A percentile compares a stretch with the other conserved stretches of the same genome.
Evolutionary conservation across 2,888 invertebrate species (phyloP).

Genomic region (Athalia circularis): DNA sequence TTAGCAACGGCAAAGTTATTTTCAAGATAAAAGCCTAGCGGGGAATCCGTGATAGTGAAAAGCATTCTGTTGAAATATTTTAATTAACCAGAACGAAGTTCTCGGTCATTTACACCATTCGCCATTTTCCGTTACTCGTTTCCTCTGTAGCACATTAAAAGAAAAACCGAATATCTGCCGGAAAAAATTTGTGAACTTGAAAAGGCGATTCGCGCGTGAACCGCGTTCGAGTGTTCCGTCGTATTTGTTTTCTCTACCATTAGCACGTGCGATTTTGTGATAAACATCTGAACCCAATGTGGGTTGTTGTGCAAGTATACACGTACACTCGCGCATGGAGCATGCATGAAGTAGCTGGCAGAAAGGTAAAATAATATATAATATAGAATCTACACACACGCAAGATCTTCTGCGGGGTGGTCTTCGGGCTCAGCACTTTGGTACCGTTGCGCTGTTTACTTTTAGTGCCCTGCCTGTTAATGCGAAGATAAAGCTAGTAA

Average conservation of each 20-base stretch:
- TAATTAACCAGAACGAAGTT: conserved; percentile 60
- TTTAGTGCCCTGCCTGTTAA: conserved; percentile 44
- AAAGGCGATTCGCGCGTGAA: not conserved
- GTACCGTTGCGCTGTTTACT: conserved; percentile 41
- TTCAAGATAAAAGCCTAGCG: conserved; percentile 60
- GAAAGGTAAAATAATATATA: not conserved
- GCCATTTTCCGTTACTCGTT: not conserved
- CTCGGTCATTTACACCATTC: not conserved
- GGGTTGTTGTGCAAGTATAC: no score
- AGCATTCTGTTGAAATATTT: conserved; percentile 64
- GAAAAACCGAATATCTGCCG: not conserved
- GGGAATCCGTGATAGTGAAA: conserved; percentile 57
- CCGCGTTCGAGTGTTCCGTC: not conserved
- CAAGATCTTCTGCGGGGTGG: conserved; percentile 32
- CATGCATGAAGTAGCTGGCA: not conserved
- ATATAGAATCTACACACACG: conserved; percentile 5
- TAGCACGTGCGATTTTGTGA: no score
- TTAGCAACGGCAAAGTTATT: conserved; percentile 49
- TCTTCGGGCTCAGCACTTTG: conserved; percentile 45
- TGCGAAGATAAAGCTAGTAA: conserved; percentile 46
- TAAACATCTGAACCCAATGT: no score
- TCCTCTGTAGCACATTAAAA: not conserved
- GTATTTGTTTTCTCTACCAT: no score
- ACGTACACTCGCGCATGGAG: not conserved
- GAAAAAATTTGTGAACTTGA: not conserved